A percentile compares a stretch with the other conserved stretches of the same genome.
These are phyloP conservation scores for Reticulitermes lucifugus DNA, from an alignment of 2,888 invertebrate genomes.

Conservation along the genomic window DNA sequence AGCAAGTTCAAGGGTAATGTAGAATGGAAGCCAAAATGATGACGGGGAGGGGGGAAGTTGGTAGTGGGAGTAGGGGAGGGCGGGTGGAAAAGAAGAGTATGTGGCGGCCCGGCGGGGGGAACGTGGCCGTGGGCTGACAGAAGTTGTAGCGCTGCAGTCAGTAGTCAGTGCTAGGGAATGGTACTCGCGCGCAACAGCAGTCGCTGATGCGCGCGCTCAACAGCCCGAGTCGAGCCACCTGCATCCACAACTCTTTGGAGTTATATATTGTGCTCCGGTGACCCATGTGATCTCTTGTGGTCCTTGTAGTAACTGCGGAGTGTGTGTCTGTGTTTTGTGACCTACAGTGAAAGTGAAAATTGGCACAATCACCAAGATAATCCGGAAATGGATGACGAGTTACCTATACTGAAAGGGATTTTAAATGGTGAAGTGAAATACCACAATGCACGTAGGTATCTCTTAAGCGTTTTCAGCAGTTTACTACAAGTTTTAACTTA, in stretches of 20 bases:
- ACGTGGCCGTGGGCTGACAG: slow-evolving; percentile 61
- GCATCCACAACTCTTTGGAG: background rate
- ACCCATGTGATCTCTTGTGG: slow-evolving; percentile 20
- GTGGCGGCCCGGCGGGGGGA: slow-evolving; percentile 66
- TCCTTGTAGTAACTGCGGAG: slow-evolving; percentile 13
- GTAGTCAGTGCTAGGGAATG: slow-evolving; percentile 20
- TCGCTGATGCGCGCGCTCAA: background rate
- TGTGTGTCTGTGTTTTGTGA: slow-evolving; percentile 26
- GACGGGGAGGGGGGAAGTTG: slow-evolving; percentile 69
- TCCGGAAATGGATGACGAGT: slow-evolving; percentile 81
- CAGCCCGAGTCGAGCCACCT: background rate
- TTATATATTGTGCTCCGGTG: slow-evolving; percentile 9
- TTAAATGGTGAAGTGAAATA: slow-evolving; percentile 91
- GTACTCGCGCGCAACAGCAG: background rate
- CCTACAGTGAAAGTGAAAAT: slow-evolving; percentile 43
- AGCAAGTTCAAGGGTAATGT: slow-evolving; percentile 66
- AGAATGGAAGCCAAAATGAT: slow-evolving; percentile 68
- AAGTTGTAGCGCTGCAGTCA: background rate
- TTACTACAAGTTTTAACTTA: too few relatives aligned
- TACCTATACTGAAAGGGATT: slow-evolving; percentile 91
- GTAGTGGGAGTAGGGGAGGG: slow-evolving; percentile 63
- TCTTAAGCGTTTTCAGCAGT: slow-evolving; percentile 35
- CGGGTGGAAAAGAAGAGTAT: slow-evolving; percentile 57
- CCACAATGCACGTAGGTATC: slow-evolving; percentile 93
- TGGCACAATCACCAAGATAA: background rate